A percentile compares a stretch with the other conserved stretches of the same genome.
Conservation (phyloP, 2,113 vertebrate genomes). For the Romanogobio albipinnatus region DNA sequence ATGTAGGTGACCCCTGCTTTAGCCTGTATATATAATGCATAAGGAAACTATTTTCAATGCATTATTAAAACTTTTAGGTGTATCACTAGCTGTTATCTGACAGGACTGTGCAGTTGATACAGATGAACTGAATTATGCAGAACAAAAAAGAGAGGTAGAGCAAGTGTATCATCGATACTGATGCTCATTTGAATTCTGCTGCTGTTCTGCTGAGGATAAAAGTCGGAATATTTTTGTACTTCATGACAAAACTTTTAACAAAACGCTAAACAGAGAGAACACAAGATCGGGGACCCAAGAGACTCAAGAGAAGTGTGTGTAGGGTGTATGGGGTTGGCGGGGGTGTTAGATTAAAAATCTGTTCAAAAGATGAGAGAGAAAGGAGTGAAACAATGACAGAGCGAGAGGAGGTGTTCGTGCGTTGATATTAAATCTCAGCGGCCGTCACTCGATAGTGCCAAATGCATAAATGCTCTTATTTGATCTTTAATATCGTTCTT, state of each 20-base stretch:
- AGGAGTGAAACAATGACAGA: background rate
- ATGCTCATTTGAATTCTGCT: conserved; percentile 1
- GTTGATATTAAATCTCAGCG: conserved; percentile 19
- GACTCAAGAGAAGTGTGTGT: conserved; percentile 19
- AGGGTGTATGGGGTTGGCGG: conserved; percentile 9
- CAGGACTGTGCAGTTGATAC: background rate
- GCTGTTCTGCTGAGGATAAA: conserved; percentile 21
- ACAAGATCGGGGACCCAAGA: background rate
- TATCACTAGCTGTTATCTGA: background rate
- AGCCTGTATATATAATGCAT: background rate
- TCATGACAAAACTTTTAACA: conserved; percentile 37
- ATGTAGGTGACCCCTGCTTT: background rate
- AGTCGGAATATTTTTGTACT: conserved; percentile 29
- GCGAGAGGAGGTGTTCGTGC: background rate
- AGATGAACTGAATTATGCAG: conserved; percentile 10
- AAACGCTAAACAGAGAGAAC: conserved; percentile 17
- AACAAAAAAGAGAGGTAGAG: conserved; percentile 7
- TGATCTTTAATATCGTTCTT: background rate
- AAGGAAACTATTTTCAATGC: background rate
- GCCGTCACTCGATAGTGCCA: background rate
- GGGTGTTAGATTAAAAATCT: conserved; percentile 36
- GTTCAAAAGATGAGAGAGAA: conserved; percentile 25
- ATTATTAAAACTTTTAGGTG: conserved; percentile 4
- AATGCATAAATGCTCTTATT: conserved; percentile 8
- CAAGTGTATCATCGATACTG: background rate